These are phyloP conservation scores for Drosophila peninsularis DNA, from an alignment of 2,888 invertebrate species.

Conservation along the genomic window DNA sequence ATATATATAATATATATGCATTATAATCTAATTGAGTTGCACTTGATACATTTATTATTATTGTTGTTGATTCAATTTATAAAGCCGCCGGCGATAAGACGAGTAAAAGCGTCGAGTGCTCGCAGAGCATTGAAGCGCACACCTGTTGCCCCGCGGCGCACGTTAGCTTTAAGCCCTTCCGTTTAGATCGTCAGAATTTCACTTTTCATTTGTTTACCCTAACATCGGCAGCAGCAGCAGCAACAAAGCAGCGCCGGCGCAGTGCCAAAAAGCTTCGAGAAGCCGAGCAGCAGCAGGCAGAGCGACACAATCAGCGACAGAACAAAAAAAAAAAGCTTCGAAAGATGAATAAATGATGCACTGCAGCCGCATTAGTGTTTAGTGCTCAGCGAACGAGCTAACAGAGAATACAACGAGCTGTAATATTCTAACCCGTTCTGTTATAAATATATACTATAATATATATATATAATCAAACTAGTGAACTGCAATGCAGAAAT, in stretches of 20 bases:
- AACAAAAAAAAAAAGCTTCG: slow-evolving; percentile 57
- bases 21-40: slow-evolving; percentile 20
- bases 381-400: slow-evolving; percentile 46
- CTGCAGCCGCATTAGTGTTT: slow-evolving; percentile 38
- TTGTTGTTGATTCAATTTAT: slow-evolving; percentile 11
- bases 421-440: background rate
- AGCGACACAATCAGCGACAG: slow-evolving; percentile 10
- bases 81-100: slow-evolving; percentile 33
- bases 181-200: slow-evolving; percentile 56
- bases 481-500: slow-evolving; percentile 22
- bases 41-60: slow-evolving; percentile 10
- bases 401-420: slow-evolving; percentile 12
- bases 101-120: slow-evolving; percentile 40
- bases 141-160: slow-evolving; percentile 2
- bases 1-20: background rate
- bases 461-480: slow-evolving; percentile 1
- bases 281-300: slow-evolving; percentile 4
- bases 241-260: slow-evolving; percentile 51
- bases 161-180: slow-evolving; percentile 5
- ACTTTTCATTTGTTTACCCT: slow-evolving; percentile 47
- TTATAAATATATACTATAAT: background rate
- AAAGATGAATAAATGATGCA: slow-evolving; percentile 53
- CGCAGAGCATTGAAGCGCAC: slow-evolving; percentile 18
- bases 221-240: background rate
- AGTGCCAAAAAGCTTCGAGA: slow-evolving; percentile 58